Conservation (phyloP, 1,140 invertebrate species). For the Leguminivora glycinivorella region DNA sequence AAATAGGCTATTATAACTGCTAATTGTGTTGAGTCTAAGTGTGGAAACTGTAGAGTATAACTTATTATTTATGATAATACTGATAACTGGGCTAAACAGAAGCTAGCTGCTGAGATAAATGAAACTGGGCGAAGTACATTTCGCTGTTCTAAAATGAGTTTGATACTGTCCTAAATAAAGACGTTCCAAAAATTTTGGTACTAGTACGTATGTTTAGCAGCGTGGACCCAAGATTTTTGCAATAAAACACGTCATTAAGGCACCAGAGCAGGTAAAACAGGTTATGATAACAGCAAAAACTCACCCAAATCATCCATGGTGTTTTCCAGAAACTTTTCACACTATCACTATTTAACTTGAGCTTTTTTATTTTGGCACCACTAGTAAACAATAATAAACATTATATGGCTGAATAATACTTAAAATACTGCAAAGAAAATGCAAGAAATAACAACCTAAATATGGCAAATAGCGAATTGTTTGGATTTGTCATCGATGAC, state of each 20-base stretch:
- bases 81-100: background rate
- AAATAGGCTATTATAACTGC: too few relatives aligned
- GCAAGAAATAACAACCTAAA: slow-evolving; percentile 54
- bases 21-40: too few relatives aligned
- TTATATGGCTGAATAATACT: slow-evolving; percentile 38
- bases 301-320: slow-evolving; percentile 72
- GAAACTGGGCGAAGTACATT: background rate
- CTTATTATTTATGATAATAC: background rate
- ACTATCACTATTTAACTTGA: slow-evolving; percentile 21
- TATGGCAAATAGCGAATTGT: slow-evolving; percentile 48
- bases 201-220: background rate
- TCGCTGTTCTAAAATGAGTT: slow-evolving; percentile 24
- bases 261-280: slow-evolving; percentile 55
- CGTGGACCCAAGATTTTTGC: slow-evolving; percentile 31
- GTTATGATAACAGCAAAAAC: slow-evolving; percentile 68
- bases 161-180: background rate
- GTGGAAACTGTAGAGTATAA: too few relatives aligned
- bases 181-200: background rate
- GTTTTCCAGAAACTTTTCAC: slow-evolving; percentile 25
- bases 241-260: slow-evolving; percentile 56
- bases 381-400: slow-evolving; percentile 2
- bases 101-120: background rate
- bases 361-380: slow-evolving; percentile 24
- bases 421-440: slow-evolving; percentile 48
- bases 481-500: slow-evolving; percentile 30